phyloP scores from a whole-genome alignment of 2,888 invertebrate species.

The Leptinotarsa tumamoca region DNA sequence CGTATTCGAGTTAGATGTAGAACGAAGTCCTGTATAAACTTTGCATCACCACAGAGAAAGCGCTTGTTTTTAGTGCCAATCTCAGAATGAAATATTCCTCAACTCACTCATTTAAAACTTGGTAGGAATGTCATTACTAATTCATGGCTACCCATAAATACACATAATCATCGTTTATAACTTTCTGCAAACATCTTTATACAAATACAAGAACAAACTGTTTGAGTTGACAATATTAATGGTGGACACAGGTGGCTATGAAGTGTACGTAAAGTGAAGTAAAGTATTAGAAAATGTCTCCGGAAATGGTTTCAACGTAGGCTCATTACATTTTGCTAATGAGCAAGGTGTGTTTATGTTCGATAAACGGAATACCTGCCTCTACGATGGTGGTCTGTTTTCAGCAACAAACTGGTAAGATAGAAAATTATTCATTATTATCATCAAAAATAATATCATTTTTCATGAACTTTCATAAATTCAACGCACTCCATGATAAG shows the following conservation, averaged over 20 bases:
- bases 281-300: constrained; percentile 16
- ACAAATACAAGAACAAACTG: constrained; percentile 18
- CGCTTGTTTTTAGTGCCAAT: no score
- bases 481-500: no score
- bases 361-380: neutral
- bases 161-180: constrained; percentile 14
- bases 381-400: no score
- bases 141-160: constrained; percentile 11
- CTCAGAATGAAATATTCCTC: neutral
- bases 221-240: constrained; percentile 3
- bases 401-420: no score
- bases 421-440: no score
- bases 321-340: constrained; percentile 14
- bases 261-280: neutral
- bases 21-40: neutral
- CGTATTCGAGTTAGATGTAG: no score
- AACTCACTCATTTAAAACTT: neutral
- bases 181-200: constrained; percentile 22
- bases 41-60: neutral
- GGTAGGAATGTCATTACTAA: neutral
- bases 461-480: no score
- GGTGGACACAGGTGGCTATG: constrained; percentile 2
- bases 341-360: constrained; percentile 15
- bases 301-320: neutral
- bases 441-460: no score